phyloP scores from a whole-genome alignment of 2,888 invertebrate genomes.

The Ptilodon capucinus region DNA sequence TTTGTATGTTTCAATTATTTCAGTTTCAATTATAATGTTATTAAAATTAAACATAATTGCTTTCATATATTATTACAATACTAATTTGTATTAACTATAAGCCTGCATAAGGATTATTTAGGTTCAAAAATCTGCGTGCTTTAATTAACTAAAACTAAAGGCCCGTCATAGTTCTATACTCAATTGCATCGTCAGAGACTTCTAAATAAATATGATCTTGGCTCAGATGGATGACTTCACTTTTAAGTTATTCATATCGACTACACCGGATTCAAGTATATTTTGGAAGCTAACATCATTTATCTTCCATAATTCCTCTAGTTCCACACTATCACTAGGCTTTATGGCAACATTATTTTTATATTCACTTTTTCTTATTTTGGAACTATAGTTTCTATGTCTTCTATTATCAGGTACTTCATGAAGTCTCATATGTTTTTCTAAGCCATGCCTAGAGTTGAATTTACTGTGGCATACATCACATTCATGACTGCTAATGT shows the following conservation, averaged over 20 bases:
- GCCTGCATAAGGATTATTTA: no score
- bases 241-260: conserved; percentile 11
- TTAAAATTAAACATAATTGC: no score
- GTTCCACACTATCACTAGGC: background rate
- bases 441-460: conserved; percentile 43
- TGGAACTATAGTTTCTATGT: background rate
- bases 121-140: no score
- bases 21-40: no score
- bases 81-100: no score
- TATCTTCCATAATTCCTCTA: conserved; percentile 15
- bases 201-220: conserved; percentile 36
- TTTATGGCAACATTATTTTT: background rate
- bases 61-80: no score
- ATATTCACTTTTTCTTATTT: background rate
- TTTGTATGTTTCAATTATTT: no score
- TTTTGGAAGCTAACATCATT: conserved; percentile 10
- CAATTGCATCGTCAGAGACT: conserved; percentile 31
- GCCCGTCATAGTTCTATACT: conserved; percentile 14
- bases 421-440: conserved; percentile 53
- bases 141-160: background rate
- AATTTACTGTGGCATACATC: conserved; percentile 57
- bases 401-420: background rate
- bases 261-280: conserved; percentile 9
- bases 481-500: conserved; percentile 48
- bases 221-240: conserved; percentile 7